These are phyloP conservation scores for pig (Sus scrofa) DNA, from an alignment of 2,113 vertebrate genomes.

Conservation along the genomic window DNA sequence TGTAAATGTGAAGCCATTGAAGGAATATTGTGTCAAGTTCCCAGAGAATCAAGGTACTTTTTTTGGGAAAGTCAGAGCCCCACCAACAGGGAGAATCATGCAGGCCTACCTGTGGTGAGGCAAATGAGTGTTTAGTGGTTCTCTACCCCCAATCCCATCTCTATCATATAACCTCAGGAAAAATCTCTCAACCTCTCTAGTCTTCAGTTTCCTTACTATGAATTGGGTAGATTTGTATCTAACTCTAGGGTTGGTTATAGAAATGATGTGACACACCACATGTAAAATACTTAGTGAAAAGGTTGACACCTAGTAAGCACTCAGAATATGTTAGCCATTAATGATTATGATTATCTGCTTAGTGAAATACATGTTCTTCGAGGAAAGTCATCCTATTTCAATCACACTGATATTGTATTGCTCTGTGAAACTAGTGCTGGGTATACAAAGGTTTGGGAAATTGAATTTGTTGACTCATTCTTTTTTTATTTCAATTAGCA, in stretches of 20 bases:
- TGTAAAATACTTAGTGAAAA: neutral
- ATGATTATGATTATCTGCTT: neutral
- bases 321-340: neutral
- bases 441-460: neutral
- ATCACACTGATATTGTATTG: neutral
- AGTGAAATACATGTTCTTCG: neutral
- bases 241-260: neutral
- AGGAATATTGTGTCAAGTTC: neutral
- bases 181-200: neutral
- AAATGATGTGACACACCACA: neutral
- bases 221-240: neutral
- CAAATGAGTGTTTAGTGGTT: neutral
- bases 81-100: neutral
- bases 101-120: neutral
- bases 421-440: neutral
- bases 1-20: neutral
- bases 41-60: neutral
- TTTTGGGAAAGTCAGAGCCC: neutral
- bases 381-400: neutral
- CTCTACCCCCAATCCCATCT: accelerated
- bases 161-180: neutral
- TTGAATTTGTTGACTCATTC: neutral
- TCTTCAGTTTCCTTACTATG: neutral
- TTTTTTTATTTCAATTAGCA: slow-evolving; percentile 4
- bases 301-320: neutral